Percentiles rank a stretch among this genome's conserved stretches.
phyloP scores from a whole-genome alignment of 2,113 vertebrate species.

The Dendropsophus ebraccatus region DNA sequence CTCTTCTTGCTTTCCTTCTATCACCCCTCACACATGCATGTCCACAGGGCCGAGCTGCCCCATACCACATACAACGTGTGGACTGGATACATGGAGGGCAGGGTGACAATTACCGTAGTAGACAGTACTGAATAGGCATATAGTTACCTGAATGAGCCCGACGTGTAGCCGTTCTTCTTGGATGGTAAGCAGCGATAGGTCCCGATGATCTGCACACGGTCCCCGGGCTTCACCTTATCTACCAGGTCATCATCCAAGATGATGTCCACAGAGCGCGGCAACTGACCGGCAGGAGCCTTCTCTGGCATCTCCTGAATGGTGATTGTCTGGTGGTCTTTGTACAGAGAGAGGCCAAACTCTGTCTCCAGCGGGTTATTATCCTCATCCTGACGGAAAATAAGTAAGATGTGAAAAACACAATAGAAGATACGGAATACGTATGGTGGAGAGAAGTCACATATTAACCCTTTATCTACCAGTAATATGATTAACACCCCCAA shows the following conservation, averaged over 20 bases:
- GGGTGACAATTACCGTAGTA: not conserved
- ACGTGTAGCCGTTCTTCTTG: constrained; percentile 95
- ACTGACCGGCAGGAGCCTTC: constrained; percentile 95
- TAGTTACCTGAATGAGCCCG: constrained; percentile 89
- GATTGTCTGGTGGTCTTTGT: constrained; percentile 96
- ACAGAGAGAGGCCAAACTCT: constrained; percentile 90
- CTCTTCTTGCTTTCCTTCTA: too few relatives aligned
- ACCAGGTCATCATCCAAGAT: constrained; percentile 95
- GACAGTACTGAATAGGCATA: too few relatives aligned
- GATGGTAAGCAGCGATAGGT: constrained; percentile 94
- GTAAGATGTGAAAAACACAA: not conserved
- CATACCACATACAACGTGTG: too few relatives aligned
- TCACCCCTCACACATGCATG: too few relatives aligned
- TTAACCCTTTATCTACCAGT: not conserved
- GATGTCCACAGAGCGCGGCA: constrained; percentile 93
- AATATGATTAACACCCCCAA: not conserved
- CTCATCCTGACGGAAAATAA: constrained; percentile 79
- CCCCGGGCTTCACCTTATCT: constrained; percentile 90
- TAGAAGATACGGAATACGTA: not conserved
- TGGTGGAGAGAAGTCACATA: not conserved
- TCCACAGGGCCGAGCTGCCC: too few relatives aligned
- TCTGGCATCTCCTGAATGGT: constrained; percentile 99
- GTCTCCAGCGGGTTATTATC: constrained; percentile 98
- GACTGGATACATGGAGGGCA: not conserved
- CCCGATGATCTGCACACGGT: constrained; percentile 90